These are phyloP conservation scores for Hippocampus barbouri DNA, from an alignment of 2,113 vertebrate genomes.

Conservation along the genomic window DNA sequence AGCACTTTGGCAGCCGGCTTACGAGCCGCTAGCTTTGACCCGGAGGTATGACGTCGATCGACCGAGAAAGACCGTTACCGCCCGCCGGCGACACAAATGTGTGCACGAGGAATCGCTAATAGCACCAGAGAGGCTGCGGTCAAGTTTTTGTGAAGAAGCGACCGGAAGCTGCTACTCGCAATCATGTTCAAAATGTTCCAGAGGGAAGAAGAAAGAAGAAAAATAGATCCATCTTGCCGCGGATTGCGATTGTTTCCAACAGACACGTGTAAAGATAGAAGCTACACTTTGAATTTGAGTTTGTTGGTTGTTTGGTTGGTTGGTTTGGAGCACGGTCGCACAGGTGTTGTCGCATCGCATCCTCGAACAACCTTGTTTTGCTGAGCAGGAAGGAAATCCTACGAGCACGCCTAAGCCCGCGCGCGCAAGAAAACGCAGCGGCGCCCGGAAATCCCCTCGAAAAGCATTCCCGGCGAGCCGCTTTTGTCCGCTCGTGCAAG, in stretches of 20 bases:
- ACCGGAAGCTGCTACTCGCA: background rate
- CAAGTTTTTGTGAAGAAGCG: background rate
- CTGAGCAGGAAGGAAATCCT: background rate
- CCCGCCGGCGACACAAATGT: background rate
- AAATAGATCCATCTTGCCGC: too few species aligned
- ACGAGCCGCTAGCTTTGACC: background rate
- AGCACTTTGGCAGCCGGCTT: background rate
- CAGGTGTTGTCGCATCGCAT: background rate
- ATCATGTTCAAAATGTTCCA: background rate
- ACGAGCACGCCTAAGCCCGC: background rate
- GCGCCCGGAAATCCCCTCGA: background rate
- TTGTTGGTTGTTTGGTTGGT: background rate
- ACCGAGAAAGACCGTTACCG: background rate
- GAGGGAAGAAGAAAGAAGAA: background rate
- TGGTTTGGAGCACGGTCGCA: background rate
- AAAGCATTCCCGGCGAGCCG: slow-evolving; percentile 41
- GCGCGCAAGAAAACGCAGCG: background rate
- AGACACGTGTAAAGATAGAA: background rate
- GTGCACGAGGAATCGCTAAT: background rate
- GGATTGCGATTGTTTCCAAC: background rate
- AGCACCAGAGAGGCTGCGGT: background rate
- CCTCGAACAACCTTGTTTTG: background rate
- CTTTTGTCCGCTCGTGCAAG: slow-evolving; percentile 52
- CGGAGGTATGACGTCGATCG: background rate
- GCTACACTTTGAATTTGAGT: background rate